Percentiles rank a stretch among this genome's conserved stretches.
phyloP scores from a whole-genome alignment of 2,113 vertebrate species.

The Eira barbara region DNA sequence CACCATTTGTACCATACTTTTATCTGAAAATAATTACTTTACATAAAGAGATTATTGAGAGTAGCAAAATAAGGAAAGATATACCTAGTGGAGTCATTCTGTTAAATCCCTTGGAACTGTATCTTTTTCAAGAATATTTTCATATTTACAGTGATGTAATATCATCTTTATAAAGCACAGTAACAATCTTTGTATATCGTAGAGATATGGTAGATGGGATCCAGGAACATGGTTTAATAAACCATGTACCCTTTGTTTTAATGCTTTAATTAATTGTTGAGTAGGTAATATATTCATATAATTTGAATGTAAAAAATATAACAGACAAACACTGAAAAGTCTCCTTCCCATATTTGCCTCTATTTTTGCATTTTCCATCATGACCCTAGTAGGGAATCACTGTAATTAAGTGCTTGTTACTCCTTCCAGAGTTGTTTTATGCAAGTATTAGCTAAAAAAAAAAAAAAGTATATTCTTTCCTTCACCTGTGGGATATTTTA shows the following conservation, averaged over 20 bases:
- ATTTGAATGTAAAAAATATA: background rate
- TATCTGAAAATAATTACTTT: conserved; percentile 10
- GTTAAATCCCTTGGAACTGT: background rate
- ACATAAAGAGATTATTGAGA: background rate
- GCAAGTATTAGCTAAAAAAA: background rate
- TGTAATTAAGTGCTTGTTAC: background rate
- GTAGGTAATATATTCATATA: background rate
- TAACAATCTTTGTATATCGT: background rate
- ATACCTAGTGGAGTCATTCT: background rate
- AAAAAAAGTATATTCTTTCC: background rate
- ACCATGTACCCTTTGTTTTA: background rate
- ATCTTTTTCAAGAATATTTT: background rate
- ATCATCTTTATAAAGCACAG: background rate
- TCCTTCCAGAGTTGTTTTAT: background rate
- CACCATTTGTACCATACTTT: background rate
- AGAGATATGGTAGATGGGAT: background rate
- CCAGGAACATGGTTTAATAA: background rate
- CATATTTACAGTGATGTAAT: background rate
- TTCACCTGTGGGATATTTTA: background rate
- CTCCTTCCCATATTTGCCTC: background rate
- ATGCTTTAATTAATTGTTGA: background rate
- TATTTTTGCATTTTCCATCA: background rate
- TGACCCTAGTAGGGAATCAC: background rate
- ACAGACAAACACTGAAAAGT: background rate
- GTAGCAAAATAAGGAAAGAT: background rate